Evolutionary conservation across 1,140 invertebrate genomes (phyloP), one percentile per base, ranked within the genome.

Genomic region (Hyposmocoma kahamanoa): DNA sequence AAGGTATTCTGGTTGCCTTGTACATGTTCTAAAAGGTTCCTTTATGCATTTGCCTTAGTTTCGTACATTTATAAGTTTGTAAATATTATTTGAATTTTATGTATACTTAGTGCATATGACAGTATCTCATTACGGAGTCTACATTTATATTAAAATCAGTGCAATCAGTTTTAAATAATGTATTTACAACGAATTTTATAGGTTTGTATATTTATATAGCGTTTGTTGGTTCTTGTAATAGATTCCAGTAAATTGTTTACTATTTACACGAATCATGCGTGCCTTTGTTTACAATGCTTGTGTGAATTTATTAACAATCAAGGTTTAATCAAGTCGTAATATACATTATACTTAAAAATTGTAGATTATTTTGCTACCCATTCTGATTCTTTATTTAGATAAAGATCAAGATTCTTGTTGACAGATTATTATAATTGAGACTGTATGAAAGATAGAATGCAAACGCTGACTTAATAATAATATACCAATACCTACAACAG

Each of bases 31-130:
- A n/a, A 36, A 17, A 17, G 32, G 32, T 36, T 36, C 32, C 32
- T 36, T 8, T n/a, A 36, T 15, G 32, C 32, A 36, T 36, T 36
- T 36, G 32, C 32, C 32, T 36, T 36, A 36, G 32, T 36, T 36
- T 36, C 18, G 8, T 36, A 6, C n/a, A 8, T 36, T 13, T 17
- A 17, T 17, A 34, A 13, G 30, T 34, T 36, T 36, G 32, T 36
- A 36, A 36, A 36, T 36, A 36, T 17, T 36, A 17, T 36, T 3
- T 36, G 8, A 15, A 36, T 36, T 17, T 36, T 2, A 36, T 17
- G 15, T 17, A 36, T 36, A 17, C 18, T 26, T 13, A 36, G 15
- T 36, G 18, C 2, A 13, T 36, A 17, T n/a, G n/a, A n/a, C n/a
- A n/a, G n/a, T n/a, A n/a, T n/a, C n/a, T n/a, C n/a, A n/a, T n/a